Evolutionary conservation across 30 jellyfish, hydroid and myxozoan species (phyloP), one percentile per base, ranked within the genome.

Genomic region (Hydractinia symbiolongicarpus): DNA sequence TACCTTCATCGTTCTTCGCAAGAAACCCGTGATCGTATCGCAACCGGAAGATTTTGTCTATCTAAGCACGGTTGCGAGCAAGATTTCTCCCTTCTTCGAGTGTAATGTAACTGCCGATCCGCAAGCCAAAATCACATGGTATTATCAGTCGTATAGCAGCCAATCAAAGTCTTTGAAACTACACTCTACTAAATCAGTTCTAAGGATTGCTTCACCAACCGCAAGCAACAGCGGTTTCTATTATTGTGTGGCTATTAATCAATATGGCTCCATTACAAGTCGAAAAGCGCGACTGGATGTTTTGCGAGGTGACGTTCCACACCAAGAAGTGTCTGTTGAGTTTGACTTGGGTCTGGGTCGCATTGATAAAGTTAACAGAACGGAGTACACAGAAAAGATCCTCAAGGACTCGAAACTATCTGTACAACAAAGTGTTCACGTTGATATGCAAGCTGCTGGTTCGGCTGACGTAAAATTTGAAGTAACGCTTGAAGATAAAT

Each of bases 21-120:
- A 13, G 14, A 55, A 52, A 51, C 95, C 95, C 7, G 40, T 4
- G 57, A 61, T 86, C 11, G 67, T 58, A 6, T 14, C 50, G 13
- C 84, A 86, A 68, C 95, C 95, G 19, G 17, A 56, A 15, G 90
- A 86, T 71, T 69, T 81, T 14, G 55, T 3, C 54, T 86, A 79
- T 55, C 72, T 79, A 30, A 30, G 44, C 44, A 30, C 44, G 44
- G 40, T 90, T 5, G 53, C 76, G 78, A 83, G 87, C 9, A 79
- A 74, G 78, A 80, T 73, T 52, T 21, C 75, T 9, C 50, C 8
- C 4, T 50, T 61, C 10, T 73, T 86, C 53, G 83, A 64, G 51
- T 86, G 95, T 74, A 86, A 86, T 53, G 90, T 80, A 6, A 79
- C 90, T 0, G 89, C 95, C 8, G 87, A 86, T 54, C 95, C 95